A percentile compares a stretch with the other conserved stretches of the same genome.
These are phyloP conservation scores for Etheostoma spectabile DNA, from an alignment of 2,113 vertebrate genomes.

Conservation along the genomic window DNA sequence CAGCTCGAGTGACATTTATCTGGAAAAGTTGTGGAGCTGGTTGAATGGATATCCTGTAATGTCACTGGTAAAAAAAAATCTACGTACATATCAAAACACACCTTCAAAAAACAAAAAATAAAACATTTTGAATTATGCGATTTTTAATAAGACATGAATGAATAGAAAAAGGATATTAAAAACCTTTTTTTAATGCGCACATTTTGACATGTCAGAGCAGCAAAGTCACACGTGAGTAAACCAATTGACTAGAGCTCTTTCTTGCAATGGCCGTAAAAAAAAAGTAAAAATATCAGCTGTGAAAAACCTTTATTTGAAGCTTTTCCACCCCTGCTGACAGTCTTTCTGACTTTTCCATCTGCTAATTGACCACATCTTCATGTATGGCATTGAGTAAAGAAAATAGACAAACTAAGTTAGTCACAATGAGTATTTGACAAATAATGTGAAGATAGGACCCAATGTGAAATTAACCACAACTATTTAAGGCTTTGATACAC, in stretches of 20 bases:
- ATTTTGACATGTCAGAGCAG: neutral
- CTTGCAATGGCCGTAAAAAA: neutral
- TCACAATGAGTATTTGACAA: neutral
- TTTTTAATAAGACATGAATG: neutral
- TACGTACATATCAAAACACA: neutral
- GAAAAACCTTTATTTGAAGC: neutral
- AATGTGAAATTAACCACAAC: slow-evolving; percentile 11
- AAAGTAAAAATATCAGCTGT: neutral
- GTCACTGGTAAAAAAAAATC: neutral
- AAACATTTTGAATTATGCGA: neutral
- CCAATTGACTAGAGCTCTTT: neutral
- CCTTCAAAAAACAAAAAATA: neutral
- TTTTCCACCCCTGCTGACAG: neutral
- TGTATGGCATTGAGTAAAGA: neutral
- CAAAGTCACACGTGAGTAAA: neutral
- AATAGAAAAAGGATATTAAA: neutral
- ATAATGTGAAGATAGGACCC: neutral
- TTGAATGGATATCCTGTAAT: neutral
- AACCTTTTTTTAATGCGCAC: neutral
- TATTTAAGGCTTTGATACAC: slow-evolving; percentile 35
- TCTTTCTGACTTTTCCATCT: neutral
- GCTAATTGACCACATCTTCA: neutral
- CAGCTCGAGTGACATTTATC: neutral
- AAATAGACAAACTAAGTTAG: slow-evolving; percentile 2
- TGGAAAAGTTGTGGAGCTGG: neutral